Percentiles rank a stretch among this genome's conserved stretches.
phyloP scores from a whole-genome alignment of 92 coral and sea anemone genomes.

The Heliopora coerulea region DNA sequence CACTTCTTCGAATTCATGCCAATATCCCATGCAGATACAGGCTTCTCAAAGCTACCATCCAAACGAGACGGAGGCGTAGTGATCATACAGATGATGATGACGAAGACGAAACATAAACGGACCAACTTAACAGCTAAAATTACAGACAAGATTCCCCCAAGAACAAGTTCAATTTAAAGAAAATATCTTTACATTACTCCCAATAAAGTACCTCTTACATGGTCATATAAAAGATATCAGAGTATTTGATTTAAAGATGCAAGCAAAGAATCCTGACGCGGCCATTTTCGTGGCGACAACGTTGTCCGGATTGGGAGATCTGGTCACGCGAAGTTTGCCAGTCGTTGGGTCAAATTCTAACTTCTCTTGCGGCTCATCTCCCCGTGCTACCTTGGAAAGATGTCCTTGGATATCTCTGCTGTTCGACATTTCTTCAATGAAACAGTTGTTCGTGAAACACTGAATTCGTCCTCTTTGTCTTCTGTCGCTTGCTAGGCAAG shows the following conservation, averaged over 20 bases:
- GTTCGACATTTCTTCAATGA: conserved; percentile 4
- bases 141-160: no score
- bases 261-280: conserved; percentile 40
- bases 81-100: no score
- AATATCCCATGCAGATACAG: no score
- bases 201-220: no score
- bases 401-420: conserved; percentile 39
- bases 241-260: no score
- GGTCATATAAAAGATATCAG: no score
- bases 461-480: background rate
- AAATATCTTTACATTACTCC: no score
- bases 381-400: conserved; percentile 28
- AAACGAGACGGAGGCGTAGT: no score
- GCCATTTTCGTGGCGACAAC: conserved; percentile 46
- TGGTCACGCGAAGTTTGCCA: conserved; percentile 67
- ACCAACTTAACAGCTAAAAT: no score
- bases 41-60: no score
- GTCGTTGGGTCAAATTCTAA: conserved; percentile 73
- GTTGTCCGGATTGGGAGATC: conserved; percentile 33
- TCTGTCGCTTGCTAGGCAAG: background rate
- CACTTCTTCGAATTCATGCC: background rate
- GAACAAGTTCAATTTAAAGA: no score
- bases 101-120: no score
- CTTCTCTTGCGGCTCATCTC: conserved; percentile 30
- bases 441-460: background rate